Evolutionary conservation across 2,113 vertebrate genomes (phyloP), one percentile per base, ranked within the genome.

Genomic region (Cyphomyrus discorhynchus): DNA sequence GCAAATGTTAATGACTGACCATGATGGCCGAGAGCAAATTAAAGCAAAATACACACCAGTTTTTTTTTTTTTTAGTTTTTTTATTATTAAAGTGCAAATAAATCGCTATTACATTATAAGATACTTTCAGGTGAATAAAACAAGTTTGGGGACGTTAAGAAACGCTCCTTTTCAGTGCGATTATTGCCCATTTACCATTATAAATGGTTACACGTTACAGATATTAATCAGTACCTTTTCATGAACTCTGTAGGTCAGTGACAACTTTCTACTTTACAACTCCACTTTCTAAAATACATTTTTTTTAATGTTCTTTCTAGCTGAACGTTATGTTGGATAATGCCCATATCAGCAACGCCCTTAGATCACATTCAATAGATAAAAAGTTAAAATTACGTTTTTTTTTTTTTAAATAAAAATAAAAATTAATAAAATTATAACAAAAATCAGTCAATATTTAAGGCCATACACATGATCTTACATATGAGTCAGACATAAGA

Each of bases 41-140:
- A 19, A 42, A 19, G 31, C 31, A 35, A 15, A 13, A 39, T 0
- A 35, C 1, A 80, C 74, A 42, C n/a, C 9, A 7, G 13, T 35
- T 74, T 15, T 10, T 39, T 39, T 77, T 13, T 77, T 42, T 77
- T 77, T 77, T 77, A 42, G 39, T 42, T 62, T 62, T 70, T 77
- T 66, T 62, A 62, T 62, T 80, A 80, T 80, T 80, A 80, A 80
- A 80, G 74, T 39, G 74, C 74, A 80, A 70, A 35, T 77, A 77
- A 39, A 42, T 80, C 4, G 35, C 74, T 42, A 80, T 80, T 80
- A 77, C 74, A 77, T 77, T 77, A 77, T 2, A 42, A 35, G 35
- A 80, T 70, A 27, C 15, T 80, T 80, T 80, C 35, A 39, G 74
- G 74, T 80, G 15, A 80, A 19, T 80, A 19, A 80, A 80, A 19